Conservation (phyloP, 1,140 invertebrate species). For the Aethina tumida region DNA sequence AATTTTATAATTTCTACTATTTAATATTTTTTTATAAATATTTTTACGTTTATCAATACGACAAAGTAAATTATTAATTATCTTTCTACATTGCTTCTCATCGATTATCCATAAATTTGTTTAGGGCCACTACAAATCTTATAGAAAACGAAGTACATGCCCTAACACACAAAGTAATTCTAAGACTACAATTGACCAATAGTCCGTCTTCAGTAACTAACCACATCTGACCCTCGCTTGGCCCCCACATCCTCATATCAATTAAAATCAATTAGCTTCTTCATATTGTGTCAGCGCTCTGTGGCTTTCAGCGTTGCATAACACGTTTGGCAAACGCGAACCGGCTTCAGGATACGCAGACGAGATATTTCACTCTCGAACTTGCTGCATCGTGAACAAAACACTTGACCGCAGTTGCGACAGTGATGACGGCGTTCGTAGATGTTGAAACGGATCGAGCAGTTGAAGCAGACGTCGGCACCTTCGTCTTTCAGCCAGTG, state of each 20-base stretch:
- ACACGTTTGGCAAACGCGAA: conserved; percentile 34
- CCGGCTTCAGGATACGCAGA: conserved; percentile 69
- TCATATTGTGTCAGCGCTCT: too few relatives aligned
- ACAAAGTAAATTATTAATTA: too few relatives aligned
- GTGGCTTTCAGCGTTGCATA: conserved; percentile 29
- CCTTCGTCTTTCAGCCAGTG: conserved; percentile 94
- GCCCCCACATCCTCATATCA: conserved; percentile 2
- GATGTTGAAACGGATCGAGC: conserved; percentile 80
- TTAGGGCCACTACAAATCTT: too few relatives aligned
- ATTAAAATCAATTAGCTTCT: conserved; percentile 9
- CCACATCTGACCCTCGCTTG: not conserved
- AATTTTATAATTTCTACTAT: too few relatives aligned
- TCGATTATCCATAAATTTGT: too few relatives aligned
- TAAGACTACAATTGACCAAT: conserved; percentile 1
- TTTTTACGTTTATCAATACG: too few relatives aligned
- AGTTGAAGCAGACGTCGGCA: conserved; percentile 78
- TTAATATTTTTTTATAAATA: too few relatives aligned
- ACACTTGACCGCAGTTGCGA: conserved; percentile 92
- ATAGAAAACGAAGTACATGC: too few relatives aligned
- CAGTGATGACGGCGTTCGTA: conserved; percentile 96
- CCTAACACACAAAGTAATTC: too few relatives aligned
- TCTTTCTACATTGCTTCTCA: too few relatives aligned
- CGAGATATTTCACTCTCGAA: conserved; percentile 92
- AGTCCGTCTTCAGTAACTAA: not conserved
- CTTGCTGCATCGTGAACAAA: conserved; percentile 91